Evolutionary conservation across 2,113 vertebrate genomes (phyloP), one percentile per base, ranked within the genome.

Genomic region (Embiotoca jacksoni): DNA sequence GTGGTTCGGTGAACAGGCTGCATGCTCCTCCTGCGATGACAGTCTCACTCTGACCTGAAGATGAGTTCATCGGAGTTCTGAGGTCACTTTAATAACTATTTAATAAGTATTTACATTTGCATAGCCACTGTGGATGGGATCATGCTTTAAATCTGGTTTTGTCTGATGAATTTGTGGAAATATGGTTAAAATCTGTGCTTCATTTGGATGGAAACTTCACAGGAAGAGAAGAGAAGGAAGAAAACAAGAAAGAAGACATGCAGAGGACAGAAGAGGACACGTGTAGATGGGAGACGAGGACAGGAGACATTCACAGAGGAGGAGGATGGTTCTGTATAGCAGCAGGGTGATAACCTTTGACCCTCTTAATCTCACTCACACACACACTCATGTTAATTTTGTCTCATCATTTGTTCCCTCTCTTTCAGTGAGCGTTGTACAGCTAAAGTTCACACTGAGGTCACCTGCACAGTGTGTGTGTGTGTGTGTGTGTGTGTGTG

Each of bases 401-500:
- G 37, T 8, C 44, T n/a, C 30, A 36, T 63, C 5, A 31, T 49
- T 33, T 46, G 3, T 61, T 31, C 54, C 44, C 37, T 71, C 65
- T 47, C 13, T 81, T 0, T 57, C 16, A 37, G 61, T 60, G 23
- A 23, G 23, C 23, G 32, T 66, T 6, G 0, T 47, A n/a, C 44
- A 55, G 62, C 57, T 53, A 65, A 69, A 77, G 76, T 80, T 87
- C 81, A 81, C 44, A 1, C 33, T 57, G 37, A 66, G 81, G 81
- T 83, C 80, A 77, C 41, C 57, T 72, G 36, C 72, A 71, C 16
- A 33, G 5, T 50, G 30, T 33, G n/a, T 61, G 58, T 31, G 8
- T 47, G 7, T 57, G 16, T 31, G 47, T 47, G 30, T 60, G 47
- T 54, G 47, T 58, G 23, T 53, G 15, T 41, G 23, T 23, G 23